Evolutionary conservation across 1,140 invertebrate species (phyloP).

Genomic region (Temnothorax curvispinosus): DNA sequence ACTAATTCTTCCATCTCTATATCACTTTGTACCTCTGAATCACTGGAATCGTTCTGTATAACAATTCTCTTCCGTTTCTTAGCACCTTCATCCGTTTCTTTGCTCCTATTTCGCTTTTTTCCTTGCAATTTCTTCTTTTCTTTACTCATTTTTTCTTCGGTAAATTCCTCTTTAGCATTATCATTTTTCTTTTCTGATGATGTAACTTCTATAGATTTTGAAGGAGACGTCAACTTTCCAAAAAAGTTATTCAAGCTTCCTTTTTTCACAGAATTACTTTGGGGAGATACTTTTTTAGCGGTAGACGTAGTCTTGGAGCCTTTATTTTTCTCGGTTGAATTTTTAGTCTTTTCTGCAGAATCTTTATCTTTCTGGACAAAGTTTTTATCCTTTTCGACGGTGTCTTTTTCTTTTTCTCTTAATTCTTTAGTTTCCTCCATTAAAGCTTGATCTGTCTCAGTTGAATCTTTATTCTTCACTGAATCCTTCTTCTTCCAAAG

Average conservation of each 20-base stretch:
- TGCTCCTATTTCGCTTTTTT: conserved; percentile 76
- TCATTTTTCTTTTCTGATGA: neutral
- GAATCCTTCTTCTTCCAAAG: neutral
- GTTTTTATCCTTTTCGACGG: conserved; percentile 48
- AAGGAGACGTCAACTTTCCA: neutral
- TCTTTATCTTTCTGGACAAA: conserved; percentile 43
- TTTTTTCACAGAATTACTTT: conserved; percentile 5
- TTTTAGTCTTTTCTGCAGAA: neutral
- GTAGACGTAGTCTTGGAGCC: neutral
- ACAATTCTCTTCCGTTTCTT: conserved; percentile 82
- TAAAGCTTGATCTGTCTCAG: conserved; percentile 30
- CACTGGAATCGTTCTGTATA: conserved; percentile 77
- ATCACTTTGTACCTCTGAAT: conserved; percentile 72
- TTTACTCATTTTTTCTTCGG: neutral
- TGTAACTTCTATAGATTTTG: neutral
- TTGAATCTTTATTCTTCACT: conserved; percentile 27
- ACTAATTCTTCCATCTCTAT: conserved; percentile 64
- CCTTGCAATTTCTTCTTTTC: conserved; percentile 58
- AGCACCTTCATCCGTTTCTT: conserved; percentile 59
- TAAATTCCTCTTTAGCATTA: conserved; percentile 11
- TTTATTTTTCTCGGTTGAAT: conserved; percentile 39
- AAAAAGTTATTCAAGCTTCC: conserved; percentile 27
- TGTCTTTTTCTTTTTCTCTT: conserved; percentile 39
- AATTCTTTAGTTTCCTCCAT: neutral
- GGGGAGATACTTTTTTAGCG: neutral